Evolutionary conservation across 2,113 vertebrate genomes (phyloP), one percentile per base, ranked within the genome.

Genomic region (Ictalurus punctatus): DNA sequence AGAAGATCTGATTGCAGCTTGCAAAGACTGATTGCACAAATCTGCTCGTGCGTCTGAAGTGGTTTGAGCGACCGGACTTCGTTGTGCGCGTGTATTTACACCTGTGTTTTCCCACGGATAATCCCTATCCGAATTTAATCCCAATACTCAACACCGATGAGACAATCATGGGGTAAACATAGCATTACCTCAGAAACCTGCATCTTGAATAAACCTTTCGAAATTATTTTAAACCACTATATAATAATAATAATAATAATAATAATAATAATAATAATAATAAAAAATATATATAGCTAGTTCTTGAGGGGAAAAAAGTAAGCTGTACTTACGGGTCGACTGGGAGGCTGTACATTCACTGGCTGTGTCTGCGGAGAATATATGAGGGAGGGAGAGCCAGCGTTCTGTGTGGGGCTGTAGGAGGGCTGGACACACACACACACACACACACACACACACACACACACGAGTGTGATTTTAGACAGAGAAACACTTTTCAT

Each of bases 271-370:
- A n/a, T n/a, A n/a, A n/a, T n/a, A n/a, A n/a, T n/a, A n/a, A n/a
- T n/a, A n/a, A n/a, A n/a, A n/a, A n/a, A 40, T 2, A 40, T 40
- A 40, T 2, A 40, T 2, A 40, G 40, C 2, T 40, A 40, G 40
- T 6, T 44, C 7, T 21, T 34, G 30, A 80, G 16, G 27, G 16
- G 27, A n/a, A 80, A 78, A 56, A 16, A 25, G 25, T 59, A n/a
- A 34, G 21, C 78, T 67, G 81, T 25, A 93, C 97, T 98, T 96
- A 99, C 98, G 95, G 98, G 97, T 93, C 98, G 97, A 92, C 95
- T 97, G 92, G 98, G 97, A 93, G 97, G 97, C 95, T 99, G 98
- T 27, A 98, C 96, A 95, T 96, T 99, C 97, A 99, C 98, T 95
- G 96, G 96, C 91, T 99, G 98, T 74, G 98, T 96, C 94, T 97